Evolutionary conservation across 2,888 invertebrate species (phyloP).

Genomic region (Sesia bembeciformis): DNA sequence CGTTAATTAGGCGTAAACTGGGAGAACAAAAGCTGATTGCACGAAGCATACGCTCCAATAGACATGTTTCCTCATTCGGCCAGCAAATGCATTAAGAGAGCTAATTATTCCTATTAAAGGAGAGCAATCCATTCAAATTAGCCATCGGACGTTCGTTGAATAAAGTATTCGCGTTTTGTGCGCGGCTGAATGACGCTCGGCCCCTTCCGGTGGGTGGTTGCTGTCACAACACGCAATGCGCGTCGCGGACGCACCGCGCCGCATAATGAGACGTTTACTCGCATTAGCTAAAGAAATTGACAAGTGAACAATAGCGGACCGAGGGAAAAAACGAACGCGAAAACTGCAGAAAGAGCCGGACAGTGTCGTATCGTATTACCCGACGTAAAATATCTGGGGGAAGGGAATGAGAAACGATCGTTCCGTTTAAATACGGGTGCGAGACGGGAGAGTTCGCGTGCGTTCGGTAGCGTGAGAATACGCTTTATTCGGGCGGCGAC

Average conservation of each 20-base stretch:
- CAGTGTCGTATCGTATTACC: conserved; percentile 75
- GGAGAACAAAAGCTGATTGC: conserved; percentile 33
- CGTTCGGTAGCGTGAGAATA: conserved; percentile 73
- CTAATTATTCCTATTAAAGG: conserved; percentile 69
- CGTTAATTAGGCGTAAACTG: conserved; percentile 45
- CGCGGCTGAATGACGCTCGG: conserved; percentile 67
- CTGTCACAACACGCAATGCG: conserved; percentile 73
- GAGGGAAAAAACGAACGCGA: conserved; percentile 61
- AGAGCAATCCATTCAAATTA: conserved; percentile 71
- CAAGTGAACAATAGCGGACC: conserved; percentile 71
- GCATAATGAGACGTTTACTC: conserved; percentile 74
- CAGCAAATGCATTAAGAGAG: conserved; percentile 36
- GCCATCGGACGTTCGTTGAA: conserved; percentile 65
- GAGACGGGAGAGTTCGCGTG: conserved; percentile 67
- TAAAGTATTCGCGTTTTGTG: conserved; percentile 70
- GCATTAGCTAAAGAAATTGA: conserved; percentile 75
- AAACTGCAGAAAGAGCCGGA: conserved; percentile 70
- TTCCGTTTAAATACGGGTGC: conserved; percentile 65
- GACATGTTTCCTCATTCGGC: conserved; percentile 24
- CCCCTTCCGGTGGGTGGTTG: conserved; percentile 73
- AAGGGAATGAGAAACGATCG: conserved; percentile 71
- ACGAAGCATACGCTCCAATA: conserved; percentile 29
- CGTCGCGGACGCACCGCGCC: conserved; percentile 61
- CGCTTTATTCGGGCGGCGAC: conserved; percentile 65
- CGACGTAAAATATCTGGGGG: conserved; percentile 73